Percentiles rank a stretch among this genome's conserved stretches.
phyloP scores from a whole-genome alignment of 2,888 invertebrate genomes.

The Nipponacmea schrenckii region DNA sequence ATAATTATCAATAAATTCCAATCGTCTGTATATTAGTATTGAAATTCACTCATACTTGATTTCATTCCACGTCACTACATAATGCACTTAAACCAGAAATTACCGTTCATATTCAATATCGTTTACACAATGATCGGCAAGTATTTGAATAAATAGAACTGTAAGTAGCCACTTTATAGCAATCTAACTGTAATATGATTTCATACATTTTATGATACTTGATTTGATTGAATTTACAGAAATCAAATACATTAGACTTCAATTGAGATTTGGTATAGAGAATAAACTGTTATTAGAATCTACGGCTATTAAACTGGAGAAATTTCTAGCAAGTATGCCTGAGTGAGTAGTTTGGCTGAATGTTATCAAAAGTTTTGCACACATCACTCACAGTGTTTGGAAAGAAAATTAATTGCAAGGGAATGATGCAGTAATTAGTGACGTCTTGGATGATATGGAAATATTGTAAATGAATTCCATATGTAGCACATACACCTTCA shows the following conservation, averaged over 20 bases:
- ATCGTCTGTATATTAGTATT: background rate
- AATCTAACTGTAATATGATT: background rate
- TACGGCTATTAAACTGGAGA: too few species aligned
- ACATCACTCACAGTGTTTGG: too few species aligned
- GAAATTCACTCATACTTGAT: background rate
- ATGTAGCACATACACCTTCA: background rate
- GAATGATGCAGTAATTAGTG: too few species aligned
- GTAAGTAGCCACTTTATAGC: conserved; percentile 3
- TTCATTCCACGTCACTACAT: background rate
- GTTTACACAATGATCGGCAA: background rate
- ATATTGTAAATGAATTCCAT: conserved; percentile 3
- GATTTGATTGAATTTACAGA: background rate
- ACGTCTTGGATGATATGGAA: too few species aligned
- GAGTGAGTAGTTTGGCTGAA: too few species aligned
- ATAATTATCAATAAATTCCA: background rate
- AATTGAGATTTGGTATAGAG: too few species aligned
- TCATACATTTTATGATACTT: background rate
- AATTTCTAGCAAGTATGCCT: too few species aligned
- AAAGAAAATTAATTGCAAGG: too few species aligned
- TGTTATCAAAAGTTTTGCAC: too few species aligned
- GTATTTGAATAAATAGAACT: background rate
- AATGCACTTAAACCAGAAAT: background rate
- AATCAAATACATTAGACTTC: too few species aligned
- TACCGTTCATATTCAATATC: background rate
- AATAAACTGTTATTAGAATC: too few species aligned